A percentile compares a stretch with the other conserved stretches of the same genome.
phyloP scores from a whole-genome alignment of 2,888 invertebrate genomes.

The Tachystola acroxantha region DNA sequence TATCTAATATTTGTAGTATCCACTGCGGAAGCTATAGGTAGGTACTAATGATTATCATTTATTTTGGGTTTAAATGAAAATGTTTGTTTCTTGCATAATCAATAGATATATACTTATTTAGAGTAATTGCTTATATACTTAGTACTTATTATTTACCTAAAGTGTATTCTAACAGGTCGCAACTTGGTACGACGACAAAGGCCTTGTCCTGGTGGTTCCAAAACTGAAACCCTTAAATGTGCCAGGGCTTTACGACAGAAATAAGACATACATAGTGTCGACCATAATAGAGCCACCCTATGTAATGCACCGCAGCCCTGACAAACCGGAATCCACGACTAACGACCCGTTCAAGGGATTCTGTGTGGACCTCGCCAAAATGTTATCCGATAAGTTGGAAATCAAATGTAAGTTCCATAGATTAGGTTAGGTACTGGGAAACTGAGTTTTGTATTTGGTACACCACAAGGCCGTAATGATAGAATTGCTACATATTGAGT shows the following conservation, averaged over 20 bases:
- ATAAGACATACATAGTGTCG: slow-evolving; percentile 91
- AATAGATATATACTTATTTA: background rate
- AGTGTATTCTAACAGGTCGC: slow-evolving; percentile 79
- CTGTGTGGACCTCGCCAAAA: slow-evolving; percentile 92
- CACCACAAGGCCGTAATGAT: too few relatives aligned
- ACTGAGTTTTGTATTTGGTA: too few relatives aligned
- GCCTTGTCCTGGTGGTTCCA: slow-evolving; percentile 84
- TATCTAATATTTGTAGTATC: too few relatives aligned
- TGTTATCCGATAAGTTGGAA: slow-evolving; percentile 87
- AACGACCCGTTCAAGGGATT: slow-evolving; percentile 92
- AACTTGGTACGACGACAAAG: slow-evolving; percentile 90
- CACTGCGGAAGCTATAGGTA: too few relatives aligned
- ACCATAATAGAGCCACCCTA: slow-evolving; percentile 93
- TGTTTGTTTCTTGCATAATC: background rate
- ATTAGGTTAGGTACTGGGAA: background rate
- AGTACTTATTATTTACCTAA: background rate
- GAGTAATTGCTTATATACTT: background rate
- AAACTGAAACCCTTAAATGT: slow-evolving; percentile 83
- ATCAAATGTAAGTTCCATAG: slow-evolving; percentile 86
- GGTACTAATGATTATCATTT: too few relatives aligned
- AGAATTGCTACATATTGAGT: too few relatives aligned
- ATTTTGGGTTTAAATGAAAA: too few relatives aligned
- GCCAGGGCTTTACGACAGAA: slow-evolving; percentile 83
- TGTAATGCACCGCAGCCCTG: slow-evolving; percentile 85
- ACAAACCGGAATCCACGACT: slow-evolving; percentile 80